Conservation (phyloP, 92 coral and sea anemone genomes). For the Epizoanthus illoricatus region DNA sequence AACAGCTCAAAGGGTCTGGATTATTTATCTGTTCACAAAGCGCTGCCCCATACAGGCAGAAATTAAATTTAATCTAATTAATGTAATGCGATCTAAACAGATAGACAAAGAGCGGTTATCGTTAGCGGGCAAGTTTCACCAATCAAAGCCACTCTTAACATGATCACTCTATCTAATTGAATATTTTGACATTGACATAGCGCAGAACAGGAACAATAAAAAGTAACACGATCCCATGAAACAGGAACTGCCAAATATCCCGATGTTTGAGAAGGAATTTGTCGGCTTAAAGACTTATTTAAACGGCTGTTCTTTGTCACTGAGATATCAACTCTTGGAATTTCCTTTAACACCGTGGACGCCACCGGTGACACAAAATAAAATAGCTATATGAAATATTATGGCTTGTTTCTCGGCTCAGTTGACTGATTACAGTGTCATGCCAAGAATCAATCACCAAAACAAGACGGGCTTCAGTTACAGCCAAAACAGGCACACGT, state of each 20-base stretch:
- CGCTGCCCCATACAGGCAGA: conserved; percentile 74
- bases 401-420: conserved; percentile 35
- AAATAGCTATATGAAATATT: conserved; percentile 12
- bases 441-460: conserved; percentile 43
- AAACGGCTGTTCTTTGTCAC: conserved; percentile 56
- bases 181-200: conserved; percentile 54
- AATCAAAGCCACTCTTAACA: conserved; percentile 44
- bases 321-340: conserved; percentile 1
- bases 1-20: conserved; percentile 79
- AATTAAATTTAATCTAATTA: conserved; percentile 72
- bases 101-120: conserved; percentile 48
- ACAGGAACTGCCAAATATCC: conserved; percentile 56
- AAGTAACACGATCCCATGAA: conserved; percentile 48
- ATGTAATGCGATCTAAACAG: conserved; percentile 59
- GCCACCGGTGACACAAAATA: conserved; percentile 19
- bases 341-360: conserved; percentile 31
- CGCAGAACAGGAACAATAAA: conserved; percentile 44
- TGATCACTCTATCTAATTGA: conserved; percentile 42
- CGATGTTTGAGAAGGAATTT: conserved; percentile 63
- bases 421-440: conserved; percentile 41
- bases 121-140: conserved; percentile 38
- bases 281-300: conserved; percentile 53
- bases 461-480: conserved; percentile 41
- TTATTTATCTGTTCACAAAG: conserved; percentile 73
- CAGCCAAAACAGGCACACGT: conserved; percentile 35